Base-by-base conservation (phyloP, 2,888 invertebrate species). In the Rhagium mordax region DNA sequence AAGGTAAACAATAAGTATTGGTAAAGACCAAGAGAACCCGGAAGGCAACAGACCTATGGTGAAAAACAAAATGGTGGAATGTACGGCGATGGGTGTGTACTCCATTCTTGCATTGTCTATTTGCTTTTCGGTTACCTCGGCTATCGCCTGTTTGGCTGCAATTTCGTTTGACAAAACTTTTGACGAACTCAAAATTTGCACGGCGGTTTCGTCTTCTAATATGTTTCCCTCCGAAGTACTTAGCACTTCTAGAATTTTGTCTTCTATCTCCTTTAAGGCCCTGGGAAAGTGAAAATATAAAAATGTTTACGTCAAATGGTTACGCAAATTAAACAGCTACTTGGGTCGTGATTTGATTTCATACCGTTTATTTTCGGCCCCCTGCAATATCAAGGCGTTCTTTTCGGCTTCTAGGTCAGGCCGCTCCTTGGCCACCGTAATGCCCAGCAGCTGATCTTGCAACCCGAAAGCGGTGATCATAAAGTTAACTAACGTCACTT, bases 361-460 rank as follows among this genome's bases (percentile, higher is more conserved):
- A 51, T 69, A 90, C 90, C 88, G 88, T 81, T 95, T 93, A 84
- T 95, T 95, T 81, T 95, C 94, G 0, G 97, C 97, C 1, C 95
- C 93, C 86, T 97, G 96, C 0, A 96, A 90, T 76, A 97, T 97
- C 13, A 98, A 89, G 74, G 94, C 93, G 82, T 96, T 93, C 85
- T 97, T 97, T 81, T 97, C 96, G 48, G 96, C 93, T 86, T 98
- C 97, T 82, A 98, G 88, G 85, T 98, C 97, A 0, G 98, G 97
- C 67, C 97, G 88, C 87, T 98, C 98, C 75, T 95, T 93, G 0
- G 97, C 97, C 1, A 98, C 97, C 0, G 97, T 96, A 49, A 97
- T 94, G 8, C 96, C 95, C 71, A 98, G 87, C 59, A 98, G 87
- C 86, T 98, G 98, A 85, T 97, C 97, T 88, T 96, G 93, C 27